Base-by-base conservation (phyloP, 2,888 invertebrate genomes). In the Rhagium mordax region DNA sequence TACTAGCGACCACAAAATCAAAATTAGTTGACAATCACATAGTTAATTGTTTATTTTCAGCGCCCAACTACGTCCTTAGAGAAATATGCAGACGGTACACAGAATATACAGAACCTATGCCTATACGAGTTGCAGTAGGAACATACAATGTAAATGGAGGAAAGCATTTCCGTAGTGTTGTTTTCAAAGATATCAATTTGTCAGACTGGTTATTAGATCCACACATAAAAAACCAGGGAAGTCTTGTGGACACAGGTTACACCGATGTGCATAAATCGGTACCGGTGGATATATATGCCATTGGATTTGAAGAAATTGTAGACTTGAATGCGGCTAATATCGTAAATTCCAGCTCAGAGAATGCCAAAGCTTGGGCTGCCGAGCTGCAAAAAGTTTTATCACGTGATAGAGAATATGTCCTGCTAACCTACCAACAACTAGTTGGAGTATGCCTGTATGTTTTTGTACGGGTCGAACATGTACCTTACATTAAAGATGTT, bases 141-240 rank as follows among this genome's bases (percentile, higher is more conserved):
- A 99, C 99, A 0, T 99, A 99, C 89, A 99, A 99, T 88, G 99
- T 99, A 0, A 99, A 99, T 88, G 99, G 99, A 49, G 99, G 99
- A 2, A 98, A 98, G 88, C 98, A 98, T 88, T 98, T 99, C 85
- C 93, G 98, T 79, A 98, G 97, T 87, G 94, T 99, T 68, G 98
- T 96, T 27, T 97, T 96, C 86, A 98, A 97, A 88, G 95, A 96
- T 86, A 91, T 94, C 0, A 93, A 96, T 0, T 88, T 97, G 47
- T 91, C 95, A 13, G 96, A 97, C 88, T 97, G 97, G 97, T 89
- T 98, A 24, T 88, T 98, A 55, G 98, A 98, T 87, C 94, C 95
- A 55, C 94, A 93, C 68, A 91, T 92, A 75, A 86, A 90, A 75
- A 88, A 90, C n/a, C 74, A 81, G 20, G 83, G 83, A 49, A 80